Evolutionary conservation across 2,797 vertebrate species (phyloP).

Genomic region (Eurystomus glaucurus): DNA sequence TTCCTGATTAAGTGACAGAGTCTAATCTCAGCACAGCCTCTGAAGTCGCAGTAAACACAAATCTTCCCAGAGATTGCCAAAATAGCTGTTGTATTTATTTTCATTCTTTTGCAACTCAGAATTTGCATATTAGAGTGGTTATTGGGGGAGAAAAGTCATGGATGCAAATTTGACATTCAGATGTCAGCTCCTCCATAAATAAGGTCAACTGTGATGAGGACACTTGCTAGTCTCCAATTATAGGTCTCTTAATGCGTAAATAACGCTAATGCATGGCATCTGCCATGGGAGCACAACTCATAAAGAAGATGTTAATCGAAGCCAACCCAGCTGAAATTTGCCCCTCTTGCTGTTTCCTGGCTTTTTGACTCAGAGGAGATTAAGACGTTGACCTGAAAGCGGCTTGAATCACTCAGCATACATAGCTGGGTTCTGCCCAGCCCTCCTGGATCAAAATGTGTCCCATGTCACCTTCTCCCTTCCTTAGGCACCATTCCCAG

Average conservation of each 20-base stretch:
- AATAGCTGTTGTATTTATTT: constrained; percentile 56
- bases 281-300: constrained; percentile 58
- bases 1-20: constrained; percentile 65
- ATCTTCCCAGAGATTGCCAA: constrained; percentile 63
- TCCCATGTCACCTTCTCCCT: constrained; percentile 39
- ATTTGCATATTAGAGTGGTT: constrained; percentile 82
- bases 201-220: constrained; percentile 83
- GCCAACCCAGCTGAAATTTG: constrained; percentile 17
- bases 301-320: constrained; percentile 42
- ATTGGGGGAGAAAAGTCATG: constrained; percentile 57
- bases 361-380: constrained; percentile 20
- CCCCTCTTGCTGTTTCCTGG: not conserved
- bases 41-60: constrained; percentile 25
- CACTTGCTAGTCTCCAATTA: constrained; percentile 83
- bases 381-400: not conserved
- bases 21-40: constrained; percentile 32
- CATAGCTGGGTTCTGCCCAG: not conserved
- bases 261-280: constrained; percentile 79
- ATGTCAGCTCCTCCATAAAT: constrained; percentile 79
- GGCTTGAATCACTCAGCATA: not conserved
- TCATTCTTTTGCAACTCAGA: constrained; percentile 37
- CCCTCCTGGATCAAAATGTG: not conserved
- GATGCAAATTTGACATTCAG: constrained; percentile 84
- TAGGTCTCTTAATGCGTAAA: constrained; percentile 80
- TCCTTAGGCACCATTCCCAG: not conserved